Evolutionary conservation across 2,113 vertebrate species (phyloP).

Genomic region (Taxidea taxus): DNA sequence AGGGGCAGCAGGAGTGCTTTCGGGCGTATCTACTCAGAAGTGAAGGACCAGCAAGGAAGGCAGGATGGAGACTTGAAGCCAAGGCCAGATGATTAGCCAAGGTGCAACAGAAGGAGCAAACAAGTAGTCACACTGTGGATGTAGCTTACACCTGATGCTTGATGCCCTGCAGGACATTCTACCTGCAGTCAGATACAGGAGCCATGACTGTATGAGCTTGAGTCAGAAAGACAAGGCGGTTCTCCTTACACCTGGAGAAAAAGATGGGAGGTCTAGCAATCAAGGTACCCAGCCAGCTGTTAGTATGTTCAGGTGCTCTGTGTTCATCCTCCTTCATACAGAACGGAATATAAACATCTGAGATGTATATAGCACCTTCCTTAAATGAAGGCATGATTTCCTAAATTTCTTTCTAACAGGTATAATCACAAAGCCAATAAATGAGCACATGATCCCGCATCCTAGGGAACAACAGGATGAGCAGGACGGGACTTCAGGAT

Average conservation of each 20-base stretch:
- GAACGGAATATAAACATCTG: neutral
- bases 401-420: neutral
- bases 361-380: neutral
- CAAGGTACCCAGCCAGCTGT: neutral
- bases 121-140: accelerated
- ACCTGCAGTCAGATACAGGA: neutral
- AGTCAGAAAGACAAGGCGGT: neutral
- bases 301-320: neutral
- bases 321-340: neutral
- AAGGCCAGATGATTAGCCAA: neutral
- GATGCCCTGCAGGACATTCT: neutral
- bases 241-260: neutral
- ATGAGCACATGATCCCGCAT: neutral
- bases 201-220: neutral
- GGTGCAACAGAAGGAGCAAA: neutral
- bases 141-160: accelerated
- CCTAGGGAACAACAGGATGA: neutral
- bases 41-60: neutral
- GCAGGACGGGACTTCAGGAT: neutral
- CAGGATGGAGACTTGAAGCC: neutral
- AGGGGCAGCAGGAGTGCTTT: neutral
- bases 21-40: neutral
- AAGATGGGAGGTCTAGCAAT: neutral
- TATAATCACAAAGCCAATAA: neutral
- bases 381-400: neutral